Conservation (phyloP, 2,113 vertebrate species). For the Pomatostomus ruficeps region DNA sequence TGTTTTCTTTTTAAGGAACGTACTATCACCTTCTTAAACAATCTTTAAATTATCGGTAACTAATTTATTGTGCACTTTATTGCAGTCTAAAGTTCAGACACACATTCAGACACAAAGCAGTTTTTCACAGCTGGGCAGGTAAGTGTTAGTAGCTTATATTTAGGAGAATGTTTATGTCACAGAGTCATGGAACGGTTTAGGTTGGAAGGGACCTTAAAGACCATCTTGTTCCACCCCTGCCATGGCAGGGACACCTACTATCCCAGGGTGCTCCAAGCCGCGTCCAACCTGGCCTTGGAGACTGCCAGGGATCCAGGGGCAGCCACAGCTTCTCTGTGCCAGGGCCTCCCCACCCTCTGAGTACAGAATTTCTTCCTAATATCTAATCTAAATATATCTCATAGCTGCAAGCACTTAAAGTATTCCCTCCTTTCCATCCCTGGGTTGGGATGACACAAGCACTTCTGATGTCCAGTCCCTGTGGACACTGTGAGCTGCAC, state of each 20-base stretch:
- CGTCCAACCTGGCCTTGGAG: accelerated
- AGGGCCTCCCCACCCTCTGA: background rate
- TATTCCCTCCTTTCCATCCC: background rate
- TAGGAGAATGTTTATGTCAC: background rate
- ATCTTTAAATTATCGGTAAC: background rate
- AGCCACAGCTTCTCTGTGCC: background rate
- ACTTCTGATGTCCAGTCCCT: background rate
- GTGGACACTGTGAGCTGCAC: background rate
- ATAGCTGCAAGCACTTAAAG: background rate
- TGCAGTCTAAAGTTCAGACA: background rate
- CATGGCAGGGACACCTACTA: background rate
- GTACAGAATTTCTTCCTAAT: background rate
- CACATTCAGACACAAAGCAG: background rate
- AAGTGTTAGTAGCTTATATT: background rate
- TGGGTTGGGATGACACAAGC: background rate
- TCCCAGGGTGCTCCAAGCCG: background rate
- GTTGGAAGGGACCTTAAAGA: background rate
- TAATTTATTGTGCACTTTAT: background rate
- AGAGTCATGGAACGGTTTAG: background rate
- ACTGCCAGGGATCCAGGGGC: background rate
- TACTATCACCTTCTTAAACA: background rate
- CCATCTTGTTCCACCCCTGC: background rate
- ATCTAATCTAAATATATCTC: background rate
- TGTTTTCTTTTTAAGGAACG: background rate
- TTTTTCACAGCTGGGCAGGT: background rate